These are phyloP conservation scores for Microtus montanus DNA, from an alignment of 2,113 vertebrate genomes.

Conservation along the genomic window DNA sequence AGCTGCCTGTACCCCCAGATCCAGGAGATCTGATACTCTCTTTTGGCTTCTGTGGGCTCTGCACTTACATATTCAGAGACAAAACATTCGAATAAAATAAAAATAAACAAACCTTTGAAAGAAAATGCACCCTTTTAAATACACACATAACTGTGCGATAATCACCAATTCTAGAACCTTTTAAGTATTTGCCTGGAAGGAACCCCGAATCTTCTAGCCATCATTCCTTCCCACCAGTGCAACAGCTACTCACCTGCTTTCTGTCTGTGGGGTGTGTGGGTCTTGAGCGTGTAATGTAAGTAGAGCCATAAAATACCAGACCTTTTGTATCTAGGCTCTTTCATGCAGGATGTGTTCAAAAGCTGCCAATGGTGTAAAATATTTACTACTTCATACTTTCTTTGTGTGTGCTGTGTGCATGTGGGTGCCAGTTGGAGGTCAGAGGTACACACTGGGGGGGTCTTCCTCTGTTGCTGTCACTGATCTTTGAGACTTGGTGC, in stretches of 20 bases:
- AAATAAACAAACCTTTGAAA: not conserved
- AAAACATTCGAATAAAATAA: not conserved
- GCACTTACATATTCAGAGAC: not conserved
- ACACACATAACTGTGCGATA: not conserved
- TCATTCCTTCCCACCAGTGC: not conserved
- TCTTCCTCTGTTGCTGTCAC: not conserved
- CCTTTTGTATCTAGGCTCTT: conserved; percentile 16
- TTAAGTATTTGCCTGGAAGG: not conserved
- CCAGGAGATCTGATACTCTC: not conserved
- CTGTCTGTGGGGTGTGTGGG: not conserved
- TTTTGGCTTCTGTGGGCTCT: not conserved
- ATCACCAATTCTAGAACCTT: conserved; percentile 1
- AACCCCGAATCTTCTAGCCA: not conserved
- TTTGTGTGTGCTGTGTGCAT: not conserved
- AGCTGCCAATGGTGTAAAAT: not conserved
- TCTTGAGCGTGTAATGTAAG: conserved; percentile 13
- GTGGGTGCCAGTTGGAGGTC: not conserved
- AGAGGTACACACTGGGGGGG: not conserved
- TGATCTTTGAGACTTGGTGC: not conserved
- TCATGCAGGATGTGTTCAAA: conserved; percentile 29
- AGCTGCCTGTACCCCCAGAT: not conserved
- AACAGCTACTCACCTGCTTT: not conserved
- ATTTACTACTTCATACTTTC: not conserved
- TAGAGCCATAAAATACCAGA: not conserved
- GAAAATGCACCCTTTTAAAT: conserved; percentile 12